Base-by-base conservation (phyloP, 2,797 vertebrate species). In the Typhlichthys eigenmanni region DNA sequence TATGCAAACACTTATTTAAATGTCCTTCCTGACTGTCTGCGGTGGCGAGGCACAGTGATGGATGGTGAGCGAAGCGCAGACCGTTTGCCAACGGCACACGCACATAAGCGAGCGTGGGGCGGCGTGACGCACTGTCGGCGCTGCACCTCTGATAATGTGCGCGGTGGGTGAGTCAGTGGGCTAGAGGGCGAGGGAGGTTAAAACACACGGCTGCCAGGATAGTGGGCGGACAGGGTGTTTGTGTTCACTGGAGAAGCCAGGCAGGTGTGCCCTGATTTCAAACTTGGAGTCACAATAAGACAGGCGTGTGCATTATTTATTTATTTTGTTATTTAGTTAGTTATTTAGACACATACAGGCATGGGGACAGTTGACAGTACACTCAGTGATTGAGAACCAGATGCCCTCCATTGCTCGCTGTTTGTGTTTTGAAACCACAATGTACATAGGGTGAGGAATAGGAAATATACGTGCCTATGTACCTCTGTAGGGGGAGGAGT, bases 241-340 rank as follows among this genome's bases (percentile, higher is more conserved):
- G 47, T n/a, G 29, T 13, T 13, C 45, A 48, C 55, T 47, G 45
- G 53, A 49, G 14, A 19, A 64, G 46, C 32, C 46, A 13, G 5
- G n/a, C 47, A 54, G 17, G 2, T 10, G 11, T 52, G 50, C 16
- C 7, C 14, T 19, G 16, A 16, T 52, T 8, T 17, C 52, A 47
- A 48, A 38, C 60, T 60, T 75, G 66, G 38, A 79, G 69, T 79
- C 73, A 76, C 55, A 45, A 32, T 9, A 10, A 17, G 54, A 58
- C 60, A 57, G 69, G 61, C 61, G 62, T 51, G 34, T 14, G 10
- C 13, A 13, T 5, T 5, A 5, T 48, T n/a, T 14, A n/a, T n/a
- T 13, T 14, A 12, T 48, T 29, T 29, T 0, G 4, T 3, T 13
- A 48, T 48, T 29, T 29, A 29, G 4, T 3, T 13, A n/a, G 8